Conservation (phyloP, 2,888 invertebrate genomes). For the Polietes domitor region DNA sequence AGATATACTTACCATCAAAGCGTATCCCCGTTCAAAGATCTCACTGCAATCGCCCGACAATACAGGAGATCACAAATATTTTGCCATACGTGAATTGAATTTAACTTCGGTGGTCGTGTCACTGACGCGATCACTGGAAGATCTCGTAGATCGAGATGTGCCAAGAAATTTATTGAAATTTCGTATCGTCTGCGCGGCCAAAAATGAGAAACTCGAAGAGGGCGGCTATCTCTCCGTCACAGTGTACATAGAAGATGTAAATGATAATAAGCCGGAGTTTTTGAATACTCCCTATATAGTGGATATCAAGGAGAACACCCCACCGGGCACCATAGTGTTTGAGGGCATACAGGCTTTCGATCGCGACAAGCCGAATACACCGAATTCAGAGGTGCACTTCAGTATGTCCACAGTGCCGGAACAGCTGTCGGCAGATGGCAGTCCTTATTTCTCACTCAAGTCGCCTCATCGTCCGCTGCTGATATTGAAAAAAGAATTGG, state of each 20-base stretch:
- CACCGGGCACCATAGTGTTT: constrained; percentile 89
- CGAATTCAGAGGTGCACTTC: constrained; percentile 92
- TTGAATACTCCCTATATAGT: constrained; percentile 89
- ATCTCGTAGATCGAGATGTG: constrained; percentile 89
- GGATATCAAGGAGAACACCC: constrained; percentile 90
- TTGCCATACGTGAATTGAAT: constrained; percentile 85
- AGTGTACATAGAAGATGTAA: constrained; percentile 93
- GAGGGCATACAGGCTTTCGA: constrained; percentile 90
- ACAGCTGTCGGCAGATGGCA: constrained; percentile 76
- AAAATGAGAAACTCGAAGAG: constrained; percentile 78
- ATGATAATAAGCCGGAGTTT: constrained; percentile 91
- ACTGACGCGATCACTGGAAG: constrained; percentile 89
- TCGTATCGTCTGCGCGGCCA: constrained; percentile 85
- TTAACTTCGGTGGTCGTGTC: constrained; percentile 88
- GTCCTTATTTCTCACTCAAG: constrained; percentile 86
- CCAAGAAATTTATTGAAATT: constrained; percentile 92
- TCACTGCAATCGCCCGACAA: constrained; percentile 77
- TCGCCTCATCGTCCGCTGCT: constrained; percentile 89
- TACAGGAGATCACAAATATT: constrained; percentile 79
- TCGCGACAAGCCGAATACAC: constrained; percentile 93
- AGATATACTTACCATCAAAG: constrained; percentile 89
- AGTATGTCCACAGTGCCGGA: constrained; percentile 85
- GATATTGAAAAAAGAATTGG: constrained; percentile 87
- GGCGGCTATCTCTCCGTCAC: constrained; percentile 88
- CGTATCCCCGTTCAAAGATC: constrained; percentile 87